These are phyloP conservation scores for Lithophane semibrunnea DNA, from an alignment of 2,888 invertebrate species.

Conservation along the genomic window DNA sequence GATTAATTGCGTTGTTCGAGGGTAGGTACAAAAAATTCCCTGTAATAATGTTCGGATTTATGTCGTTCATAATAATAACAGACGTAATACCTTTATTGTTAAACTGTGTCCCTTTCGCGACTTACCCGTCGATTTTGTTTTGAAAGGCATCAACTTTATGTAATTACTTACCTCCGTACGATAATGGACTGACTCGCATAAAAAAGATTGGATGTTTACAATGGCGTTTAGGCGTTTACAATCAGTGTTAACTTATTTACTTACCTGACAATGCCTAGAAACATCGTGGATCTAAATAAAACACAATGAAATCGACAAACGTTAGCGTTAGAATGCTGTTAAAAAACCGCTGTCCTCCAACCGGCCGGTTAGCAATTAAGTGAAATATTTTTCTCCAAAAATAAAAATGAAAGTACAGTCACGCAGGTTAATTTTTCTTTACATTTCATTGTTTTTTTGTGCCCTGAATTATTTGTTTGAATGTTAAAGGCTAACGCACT, in stretches of 20 bases:
- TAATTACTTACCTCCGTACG: not conserved
- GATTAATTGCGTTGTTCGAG: not conserved
- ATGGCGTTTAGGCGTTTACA: not conserved
- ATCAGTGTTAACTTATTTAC: not conserved
- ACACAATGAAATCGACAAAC: not conserved
- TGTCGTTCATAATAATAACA: not conserved
- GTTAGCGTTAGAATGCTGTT: not conserved
- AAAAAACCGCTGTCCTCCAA: not conserved
- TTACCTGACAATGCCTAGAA: not conserved
- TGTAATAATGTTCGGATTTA: slow-evolving; percentile 9
- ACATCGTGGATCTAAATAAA: not conserved
- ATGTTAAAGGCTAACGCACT: slow-evolving; percentile 9
- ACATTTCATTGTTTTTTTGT: slow-evolving; percentile 40
- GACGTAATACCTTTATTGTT: slow-evolving; percentile 1
- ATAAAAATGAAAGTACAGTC: slow-evolving; percentile 50
- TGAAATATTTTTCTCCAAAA: slow-evolving; percentile 23
- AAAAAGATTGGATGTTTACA: not conserved
- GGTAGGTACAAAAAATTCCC: not conserved
- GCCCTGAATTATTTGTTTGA: slow-evolving; percentile 25
- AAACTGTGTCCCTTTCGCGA: slow-evolving; percentile 8
- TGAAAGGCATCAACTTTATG: not conserved
- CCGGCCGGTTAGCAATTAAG: slow-evolving; percentile 34
- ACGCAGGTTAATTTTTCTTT: slow-evolving; percentile 47
- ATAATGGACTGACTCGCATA: not conserved
- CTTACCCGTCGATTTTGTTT: slow-evolving; percentile 1